Conservation (phyloP, 2,113 vertebrate genomes). For the Larimichthys crocea region DNA sequence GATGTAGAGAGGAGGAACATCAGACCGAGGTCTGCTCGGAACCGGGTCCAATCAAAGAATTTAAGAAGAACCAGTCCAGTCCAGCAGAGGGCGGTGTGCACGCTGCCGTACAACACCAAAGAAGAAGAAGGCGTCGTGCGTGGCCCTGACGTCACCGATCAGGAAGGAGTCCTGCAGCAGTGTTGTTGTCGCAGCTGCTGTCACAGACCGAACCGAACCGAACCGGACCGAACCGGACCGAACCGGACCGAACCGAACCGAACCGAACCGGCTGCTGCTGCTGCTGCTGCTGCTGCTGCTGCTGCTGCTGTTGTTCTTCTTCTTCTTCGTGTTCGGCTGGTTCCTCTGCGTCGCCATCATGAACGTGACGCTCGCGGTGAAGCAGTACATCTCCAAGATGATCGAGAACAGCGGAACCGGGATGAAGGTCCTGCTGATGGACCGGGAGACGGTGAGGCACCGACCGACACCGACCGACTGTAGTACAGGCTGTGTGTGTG, state of each 20-base stretch:
- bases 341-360: conserved; percentile 74
- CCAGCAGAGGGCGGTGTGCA: too few relatives aligned
- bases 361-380: conserved; percentile 95
- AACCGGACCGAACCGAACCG: too few relatives aligned
- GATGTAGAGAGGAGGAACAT: too few relatives aligned
- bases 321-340: neutral
- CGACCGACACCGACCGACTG: neutral
- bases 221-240: too few relatives aligned
- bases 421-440: conserved; percentile 98
- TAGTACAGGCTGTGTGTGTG: neutral
- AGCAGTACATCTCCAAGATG: conserved; percentile 96
- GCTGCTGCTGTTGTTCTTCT: neutral
- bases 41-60: too few relatives aligned
- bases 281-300: neutral
- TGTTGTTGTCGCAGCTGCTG: conserved; percentile 23
- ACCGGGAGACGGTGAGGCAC: conserved; percentile 92
- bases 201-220: too few relatives aligned
- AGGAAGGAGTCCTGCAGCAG: conserved; percentile 43
- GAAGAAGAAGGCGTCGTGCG: neutral
- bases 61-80: too few relatives aligned
- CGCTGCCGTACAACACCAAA: too few relatives aligned
- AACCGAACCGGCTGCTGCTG: neutral
- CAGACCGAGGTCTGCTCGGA: too few relatives aligned
- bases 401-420: conserved; percentile 96
- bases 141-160: neutral